A percentile compares a stretch with the other conserved stretches of the same genome.
Evolutionary conservation across 35 echinoderm and acorn worm genomes (phyloP).

Genomic region (Strongylocentrotus purpuratus): DNA sequence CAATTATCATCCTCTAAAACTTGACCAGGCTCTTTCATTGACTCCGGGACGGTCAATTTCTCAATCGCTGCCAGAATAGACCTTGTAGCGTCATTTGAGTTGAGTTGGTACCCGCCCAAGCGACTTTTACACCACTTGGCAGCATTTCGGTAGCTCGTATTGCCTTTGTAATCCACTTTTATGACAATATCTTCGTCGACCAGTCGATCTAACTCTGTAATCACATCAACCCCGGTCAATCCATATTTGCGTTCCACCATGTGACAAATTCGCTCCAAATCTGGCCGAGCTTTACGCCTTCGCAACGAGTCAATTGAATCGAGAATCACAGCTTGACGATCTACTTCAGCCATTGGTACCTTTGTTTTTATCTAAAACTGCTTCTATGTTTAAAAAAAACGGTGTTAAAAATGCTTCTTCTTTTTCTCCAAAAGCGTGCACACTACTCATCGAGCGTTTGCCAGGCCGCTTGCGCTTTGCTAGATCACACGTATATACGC

Average conservation of each 20-base stretch:
- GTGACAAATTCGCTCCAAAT: conserved; percentile 99
- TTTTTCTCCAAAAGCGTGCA: not conserved
- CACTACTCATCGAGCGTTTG: not conserved
- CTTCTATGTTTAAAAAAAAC: not conserved
- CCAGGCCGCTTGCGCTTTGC: not conserved
- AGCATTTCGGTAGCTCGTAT: conserved; percentile 95
- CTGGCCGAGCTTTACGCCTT: conserved; percentile 92
- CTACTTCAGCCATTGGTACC: conserved; percentile 78
- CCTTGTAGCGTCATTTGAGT: conserved; percentile 80
- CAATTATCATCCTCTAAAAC: not conserved
- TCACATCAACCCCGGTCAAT: conserved; percentile 71
- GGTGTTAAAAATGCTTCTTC: conserved; percentile 15
- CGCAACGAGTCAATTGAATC: conserved; percentile 94
- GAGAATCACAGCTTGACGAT: conserved; percentile 72
- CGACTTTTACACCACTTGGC: conserved; percentile 96
- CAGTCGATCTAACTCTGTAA: conserved; percentile 86
- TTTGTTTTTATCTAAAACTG: not conserved
- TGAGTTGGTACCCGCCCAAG: conserved; percentile 84
- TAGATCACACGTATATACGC: not conserved
- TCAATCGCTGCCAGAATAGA: conserved; percentile 74
- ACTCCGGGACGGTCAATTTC: conserved; percentile 35
- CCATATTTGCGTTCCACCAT: conserved; percentile 95
- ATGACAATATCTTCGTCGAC: conserved; percentile 92
- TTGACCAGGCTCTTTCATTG: not conserved
- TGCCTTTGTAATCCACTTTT: conserved; percentile 99